phyloP scores from a whole-genome alignment of 2,113 vertebrate species.

The Lophotis ruficrista region DNA sequence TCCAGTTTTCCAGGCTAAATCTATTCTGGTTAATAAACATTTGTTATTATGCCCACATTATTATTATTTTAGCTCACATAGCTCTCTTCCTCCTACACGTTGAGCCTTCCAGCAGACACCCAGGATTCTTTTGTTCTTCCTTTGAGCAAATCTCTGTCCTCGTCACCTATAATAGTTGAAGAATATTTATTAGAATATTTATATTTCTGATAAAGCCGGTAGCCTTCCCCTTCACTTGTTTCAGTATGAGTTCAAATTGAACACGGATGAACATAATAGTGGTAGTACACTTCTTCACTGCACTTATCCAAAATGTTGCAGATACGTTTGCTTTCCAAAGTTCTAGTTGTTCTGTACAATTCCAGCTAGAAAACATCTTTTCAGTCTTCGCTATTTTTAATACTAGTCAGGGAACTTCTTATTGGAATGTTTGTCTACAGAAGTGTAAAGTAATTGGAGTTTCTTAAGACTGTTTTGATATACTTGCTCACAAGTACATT shows the following conservation, averaged over 20 bases:
- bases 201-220: background rate
- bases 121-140: background rate
- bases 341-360: conserved; percentile 16
- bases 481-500: background rate
- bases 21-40: background rate
- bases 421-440: background rate
- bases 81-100: background rate
- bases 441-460: background rate
- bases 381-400: conserved; percentile 40
- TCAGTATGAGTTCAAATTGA: background rate
- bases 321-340: conserved; percentile 49
- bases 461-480: conserved; percentile 33
- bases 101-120: background rate
- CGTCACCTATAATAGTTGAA: background rate
- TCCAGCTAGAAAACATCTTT: conserved; percentile 30
- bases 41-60: background rate
- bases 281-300: conserved; percentile 12
- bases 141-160: background rate
- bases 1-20: background rate
- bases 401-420: conserved; percentile 28
- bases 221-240: background rate
- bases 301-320: conserved; percentile 31
- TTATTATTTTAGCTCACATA: background rate
- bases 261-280: background rate
- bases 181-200: too few species aligned